Base-by-base conservation (phyloP, 2,888 invertebrate species). In the Eupithecia centaureata region DNA sequence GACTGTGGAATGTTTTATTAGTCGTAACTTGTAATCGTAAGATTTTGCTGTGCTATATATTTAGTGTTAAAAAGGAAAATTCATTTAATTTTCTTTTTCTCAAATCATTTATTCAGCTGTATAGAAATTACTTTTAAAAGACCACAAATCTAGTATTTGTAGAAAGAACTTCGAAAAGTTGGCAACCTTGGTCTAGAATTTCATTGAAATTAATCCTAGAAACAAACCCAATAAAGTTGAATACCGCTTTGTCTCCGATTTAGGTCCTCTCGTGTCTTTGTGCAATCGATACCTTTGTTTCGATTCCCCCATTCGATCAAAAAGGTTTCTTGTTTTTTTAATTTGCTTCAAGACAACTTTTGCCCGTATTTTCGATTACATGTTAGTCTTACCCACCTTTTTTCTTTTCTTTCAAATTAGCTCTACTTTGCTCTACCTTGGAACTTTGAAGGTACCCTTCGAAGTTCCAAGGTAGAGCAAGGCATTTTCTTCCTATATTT, bases 211-310 rank as follows among this genome's bases (percentile, higher is more conserved):
- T 8, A 32, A 47, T 47, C 33, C 22, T 12, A 15, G 51, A 42
- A 57, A 27, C 51, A 51, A 35, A 35, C 58, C 18, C 33, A 62
- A 52, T 66, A 61, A 51, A 32, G 32, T 57, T 35, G 57, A 35
- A 35, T 33, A 22, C 51, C 33, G 61, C 61, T 38, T 67, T 62
- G 51, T 33, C 52, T 27, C 15, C 27, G 28, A 51, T 42, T 59
- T 15, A 15, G 22, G 38, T 51, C 38, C 13, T 62, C 51, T 30
- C 28, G 15, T 52, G 32, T 30, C 57, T 67, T 63, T 67, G 58
- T 54, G 59, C n/a, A 30, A 63, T 27, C 22, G 32, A 62, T 51
- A 52, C 38, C 30, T 52, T 58, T 67, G 67, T 67, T 30, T 56
- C 18, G 25, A 18, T 38, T 33, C 38, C 33, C 35, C 47, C 57